Conservation (phyloP, 92 coral and sea anemone species). For the Porites divaricata region DNA sequence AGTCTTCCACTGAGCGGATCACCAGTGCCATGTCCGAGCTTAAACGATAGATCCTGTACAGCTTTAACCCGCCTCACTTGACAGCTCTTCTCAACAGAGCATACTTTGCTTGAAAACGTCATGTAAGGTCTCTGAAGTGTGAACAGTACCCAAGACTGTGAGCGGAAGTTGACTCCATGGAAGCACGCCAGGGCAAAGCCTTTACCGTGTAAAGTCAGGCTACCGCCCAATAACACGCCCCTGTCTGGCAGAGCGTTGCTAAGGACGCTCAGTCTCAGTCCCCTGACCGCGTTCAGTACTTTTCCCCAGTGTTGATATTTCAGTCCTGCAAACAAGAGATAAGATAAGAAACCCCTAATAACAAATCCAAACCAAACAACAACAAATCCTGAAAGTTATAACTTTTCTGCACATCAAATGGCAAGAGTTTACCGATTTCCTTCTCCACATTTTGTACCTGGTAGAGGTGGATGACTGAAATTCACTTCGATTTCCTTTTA, state of each 20-base stretch:
- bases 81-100: slow-evolving; percentile 93
- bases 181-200: slow-evolving; percentile 93
- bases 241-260: slow-evolving; percentile 87
- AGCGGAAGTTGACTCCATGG: slow-evolving; percentile 97
- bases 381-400: no score
- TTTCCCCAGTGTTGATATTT: slow-evolving; percentile 99
- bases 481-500: no score
- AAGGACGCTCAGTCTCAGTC: slow-evolving; percentile 81
- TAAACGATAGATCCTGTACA: slow-evolving; percentile 84
- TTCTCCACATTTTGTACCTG: no score
- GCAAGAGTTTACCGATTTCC: no score
- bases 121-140: slow-evolving; percentile 80
- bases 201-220: slow-evolving; percentile 83
- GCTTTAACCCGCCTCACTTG: slow-evolving; percentile 94
- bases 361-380: no score
- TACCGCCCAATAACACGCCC: slow-evolving; percentile 94
- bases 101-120: slow-evolving; percentile 86
- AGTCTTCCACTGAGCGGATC: slow-evolving; percentile 69
- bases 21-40: slow-evolving; percentile 82
- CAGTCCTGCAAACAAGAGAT: slow-evolving; percentile 60
- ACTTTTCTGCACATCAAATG: no score
- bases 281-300: slow-evolving; percentile 81
- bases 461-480: no score
- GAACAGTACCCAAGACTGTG: slow-evolving; percentile 97
- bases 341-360: background rate